Percentiles rank a stretch among this genome's conserved stretches.
Evolutionary conservation across 2,797 vertebrate species (phyloP).

Genomic region (Parotocinclus haroldoi): DNA sequence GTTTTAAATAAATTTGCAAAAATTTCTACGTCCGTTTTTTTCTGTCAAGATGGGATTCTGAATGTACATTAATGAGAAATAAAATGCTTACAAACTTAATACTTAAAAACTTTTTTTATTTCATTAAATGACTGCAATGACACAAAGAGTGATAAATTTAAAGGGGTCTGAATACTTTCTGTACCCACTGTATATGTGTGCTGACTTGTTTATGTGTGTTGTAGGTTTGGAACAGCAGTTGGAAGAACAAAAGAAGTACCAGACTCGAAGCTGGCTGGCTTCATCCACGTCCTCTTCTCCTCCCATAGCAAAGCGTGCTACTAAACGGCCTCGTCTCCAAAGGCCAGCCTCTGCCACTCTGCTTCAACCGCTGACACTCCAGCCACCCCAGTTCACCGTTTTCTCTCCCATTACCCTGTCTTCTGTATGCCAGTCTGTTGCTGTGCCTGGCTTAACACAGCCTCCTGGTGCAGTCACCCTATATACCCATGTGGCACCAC

Average conservation of each 20-base stretch:
- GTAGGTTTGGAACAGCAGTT: slow-evolving; percentile 88
- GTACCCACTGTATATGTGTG: too few species aligned
- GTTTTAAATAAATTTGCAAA: too few species aligned
- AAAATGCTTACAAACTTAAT: too few species aligned
- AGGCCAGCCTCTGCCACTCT: slow-evolving; percentile 85
- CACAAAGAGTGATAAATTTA: too few species aligned
- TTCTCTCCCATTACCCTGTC: slow-evolving; percentile 89
- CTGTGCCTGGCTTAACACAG: slow-evolving; percentile 79
- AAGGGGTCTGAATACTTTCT: too few species aligned
- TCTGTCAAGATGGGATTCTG: too few species aligned
- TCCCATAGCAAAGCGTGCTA: slow-evolving; percentile 69
- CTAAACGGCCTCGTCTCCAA: slow-evolving; percentile 89
- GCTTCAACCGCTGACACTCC: slow-evolving; percentile 68
- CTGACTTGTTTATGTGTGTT: slow-evolving; percentile 2
- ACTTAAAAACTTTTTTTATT: too few species aligned
- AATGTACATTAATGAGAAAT: too few species aligned
- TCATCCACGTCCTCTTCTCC: slow-evolving; percentile 62
- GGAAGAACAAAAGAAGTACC: slow-evolving; percentile 90
- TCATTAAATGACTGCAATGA: too few species aligned
- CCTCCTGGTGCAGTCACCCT: slow-evolving; percentile 67
- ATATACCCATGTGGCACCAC: slow-evolving; percentile 77
- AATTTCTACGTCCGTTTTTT: too few species aligned
- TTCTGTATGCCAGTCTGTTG: slow-evolving; percentile 79
- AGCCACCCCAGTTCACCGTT: slow-evolving; percentile 86
- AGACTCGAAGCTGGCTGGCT: slow-evolving; percentile 75